Evolutionary conservation across 1,140 invertebrate species (phyloP), one percentile per base, ranked within the genome.

Genomic region (Geopemphigus sp.): DNA sequence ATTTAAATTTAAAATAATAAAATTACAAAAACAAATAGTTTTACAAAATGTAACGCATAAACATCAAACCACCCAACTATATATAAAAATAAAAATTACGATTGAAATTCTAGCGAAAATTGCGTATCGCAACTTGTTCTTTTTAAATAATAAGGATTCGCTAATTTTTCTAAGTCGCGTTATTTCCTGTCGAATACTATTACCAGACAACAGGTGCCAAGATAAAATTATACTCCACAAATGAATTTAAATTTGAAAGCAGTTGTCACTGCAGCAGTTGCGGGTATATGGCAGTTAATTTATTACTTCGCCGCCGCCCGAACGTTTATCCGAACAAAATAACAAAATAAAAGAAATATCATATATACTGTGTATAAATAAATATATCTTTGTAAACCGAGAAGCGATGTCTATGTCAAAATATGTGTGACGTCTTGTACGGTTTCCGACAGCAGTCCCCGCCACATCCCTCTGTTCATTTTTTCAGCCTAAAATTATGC

Each of bases 361-460:
- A 63, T 47, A 63, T 22, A 53, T 72, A 54, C 50, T 72, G 57
- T 59, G n/a, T 63, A 78, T 78, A 78, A 78, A 78, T 78, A 78
- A 78, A 78, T 63, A 63, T 63, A 63, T 63, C 57, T 78, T 78
- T 78, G 74, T 78, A 78, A 78, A 50, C 74, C n/a, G 74, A 78
- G 74, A 63, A 61, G 56, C 56, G 57, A 61, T 57, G 57, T 57
- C 32, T 76, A 78, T 63, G 74, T 78, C 74, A 78, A 78, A 61
- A 57, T 78, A 78, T 50, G 74, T 78, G 56, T 72, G 68, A 78
- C 56, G 74, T 50, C 57, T 2, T 61, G 57, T 78, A 61, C 57
- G 39, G 74, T 78, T 78, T 78, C 74, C 74, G 74, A 78, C 74
- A 61, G 57, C 32, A 76, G 53, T 59, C 73, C 50, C 56, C 72